Base-by-base conservation (phyloP, 2,888 invertebrate genomes). In the Oscheius onirici region DNA sequence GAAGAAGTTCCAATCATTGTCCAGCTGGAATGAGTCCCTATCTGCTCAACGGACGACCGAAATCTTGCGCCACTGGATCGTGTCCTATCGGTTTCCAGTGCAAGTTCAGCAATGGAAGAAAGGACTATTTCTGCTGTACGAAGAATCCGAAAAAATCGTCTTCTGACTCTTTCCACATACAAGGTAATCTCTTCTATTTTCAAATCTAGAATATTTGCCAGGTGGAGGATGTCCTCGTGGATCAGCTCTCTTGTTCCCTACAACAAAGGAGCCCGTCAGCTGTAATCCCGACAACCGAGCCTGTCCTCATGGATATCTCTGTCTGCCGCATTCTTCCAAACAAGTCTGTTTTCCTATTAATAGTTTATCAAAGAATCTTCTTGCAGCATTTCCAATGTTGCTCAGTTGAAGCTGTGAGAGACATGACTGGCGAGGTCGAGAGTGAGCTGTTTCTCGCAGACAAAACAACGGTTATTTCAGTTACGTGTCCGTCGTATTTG, bases 61-160 rank as follows among this genome's bases (percentile, higher is more conserved):
- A 77, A 40, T 76, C 78, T 0, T 81, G 81, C 49, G 75, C 76
- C 0, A 74, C 77, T n/a, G 74, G 75, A 0, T 66, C 72, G 1
- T 81, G 81, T 44, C 81, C 81, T 3, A 77, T 77, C 34, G 80
- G 81, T 20, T 81, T 73, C 61, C 72, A 73, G 20, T 81, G 81
- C 75, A 80, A 80, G 58, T 80, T 81, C 54, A 74, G 74, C n/a
- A 67, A 55, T 3, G 57, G 72, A 6, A 63, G 63, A 20, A 76
- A 76, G 41, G 76, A 78, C 43, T 80, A 80, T 51, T 80, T 75
- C 54, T 80, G 80, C 49, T 80, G 80, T 44, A 75, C 80, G 24
- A 78, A 75, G 49, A 74, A 75, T 63, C 68, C 70, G 1, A 75
- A 76, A 52, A 75, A 77, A 67, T 71, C 70, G 28, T 71, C 34